A percentile compares a stretch with the other conserved stretches of the same genome.
Evolutionary conservation across 2,888 invertebrate species (phyloP).

Genomic region (Therioaphis trifolii): DNA sequence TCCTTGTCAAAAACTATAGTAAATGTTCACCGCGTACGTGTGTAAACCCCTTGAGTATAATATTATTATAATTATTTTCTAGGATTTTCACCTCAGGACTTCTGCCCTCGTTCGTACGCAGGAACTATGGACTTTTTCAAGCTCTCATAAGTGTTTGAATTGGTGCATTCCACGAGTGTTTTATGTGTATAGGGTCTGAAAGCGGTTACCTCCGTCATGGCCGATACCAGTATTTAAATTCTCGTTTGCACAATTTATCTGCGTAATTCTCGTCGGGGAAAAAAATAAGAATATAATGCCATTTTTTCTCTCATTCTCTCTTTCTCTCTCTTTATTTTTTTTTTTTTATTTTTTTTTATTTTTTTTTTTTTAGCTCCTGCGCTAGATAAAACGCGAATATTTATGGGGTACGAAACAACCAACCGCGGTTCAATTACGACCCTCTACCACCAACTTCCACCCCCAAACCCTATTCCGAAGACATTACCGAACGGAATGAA

Average conservation of each 20-base stretch:
- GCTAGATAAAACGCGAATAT: constrained; percentile 60
- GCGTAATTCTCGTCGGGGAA: not conserved
- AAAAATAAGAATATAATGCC: constrained; percentile 41
- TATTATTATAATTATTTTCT: not conserved
- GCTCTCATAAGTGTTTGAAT: not conserved
- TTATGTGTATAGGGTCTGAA: constrained; percentile 18
- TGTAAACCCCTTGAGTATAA: no score
- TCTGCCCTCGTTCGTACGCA: not conserved
- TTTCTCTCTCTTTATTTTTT: not conserved
- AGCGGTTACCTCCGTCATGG: constrained; percentile 18
- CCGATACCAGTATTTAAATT: constrained; percentile 53
- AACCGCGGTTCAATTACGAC: constrained; percentile 57
- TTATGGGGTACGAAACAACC: constrained; percentile 49
- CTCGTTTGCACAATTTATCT: constrained; percentile 59
- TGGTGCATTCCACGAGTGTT: constrained; percentile 42
- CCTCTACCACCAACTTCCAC: constrained; percentile 4
- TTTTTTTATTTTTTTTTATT: not conserved
- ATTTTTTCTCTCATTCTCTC: not conserved
- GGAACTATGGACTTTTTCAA: not conserved
- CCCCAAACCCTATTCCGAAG: constrained; percentile 46
- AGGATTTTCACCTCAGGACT: constrained; percentile 10
- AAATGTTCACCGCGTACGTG: no score
- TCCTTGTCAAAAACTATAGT: no score
- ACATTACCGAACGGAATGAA: constrained; percentile 55
- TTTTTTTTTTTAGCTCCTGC: constrained; percentile 11